Base-by-base conservation (phyloP, 2,888 invertebrate species). In the Psylliodes chrysocephalus region DNA sequence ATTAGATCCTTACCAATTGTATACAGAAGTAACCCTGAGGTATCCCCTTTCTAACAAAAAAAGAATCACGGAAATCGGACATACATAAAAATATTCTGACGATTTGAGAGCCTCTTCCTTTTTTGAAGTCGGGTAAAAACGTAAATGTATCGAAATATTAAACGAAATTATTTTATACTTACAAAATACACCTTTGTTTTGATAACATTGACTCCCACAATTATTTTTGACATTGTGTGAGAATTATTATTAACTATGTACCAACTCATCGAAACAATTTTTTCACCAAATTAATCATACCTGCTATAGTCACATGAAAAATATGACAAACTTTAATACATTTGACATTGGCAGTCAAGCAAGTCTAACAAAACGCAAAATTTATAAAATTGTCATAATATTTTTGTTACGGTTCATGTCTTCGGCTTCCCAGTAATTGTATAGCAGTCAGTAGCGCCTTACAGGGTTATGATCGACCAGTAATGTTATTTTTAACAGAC, bases 341-440 rank as follows among this genome's bases (percentile, higher is more conserved):
- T 42, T 46, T 64, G 63, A 42, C 63, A 64, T 64, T 64, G 63
- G 63, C 57, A 64, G 63, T 60, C 54, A 60, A 64, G 62, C 60
- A 64, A 51, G 57, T 66, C 56, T 54, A 64, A 54, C 49, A 49
- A 63, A 68, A 61, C 38, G 51, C 28, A 53, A 61, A 46, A 57
- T 66, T 66, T 49, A 62, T 60, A 56, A 68, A 72, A 71, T 67
- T 71, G 70, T 71, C 70, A 65, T 66, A 67, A 64, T 64, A 65
- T 69, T 55, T 68, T 60, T 62, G 73, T 70, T 68, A 71, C 61
- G 73, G 66, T 73, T 69, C 70, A 67, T 42, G 65, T 65, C 46
- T 42, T 56, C 25, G 33, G 54, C 62, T 73, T 73, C 72, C 69
- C 70, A 73, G 57, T 68, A 70, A 71, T 73, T 72, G 64, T 63